Base-by-base conservation (phyloP, 2,113 vertebrate genomes). In the Hylia prasina region DNA sequence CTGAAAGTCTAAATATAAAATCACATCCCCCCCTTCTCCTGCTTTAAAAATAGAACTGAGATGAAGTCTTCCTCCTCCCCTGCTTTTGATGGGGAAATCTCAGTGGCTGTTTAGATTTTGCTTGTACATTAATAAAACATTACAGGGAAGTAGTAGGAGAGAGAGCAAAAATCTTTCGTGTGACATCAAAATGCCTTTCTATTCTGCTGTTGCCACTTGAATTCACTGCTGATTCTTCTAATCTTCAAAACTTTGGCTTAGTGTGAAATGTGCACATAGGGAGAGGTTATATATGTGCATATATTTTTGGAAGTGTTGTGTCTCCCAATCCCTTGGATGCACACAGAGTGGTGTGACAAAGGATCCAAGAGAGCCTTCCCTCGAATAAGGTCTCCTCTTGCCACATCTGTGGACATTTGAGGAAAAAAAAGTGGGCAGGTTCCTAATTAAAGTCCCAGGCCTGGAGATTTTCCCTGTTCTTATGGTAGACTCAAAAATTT, bases 71-170 rank as follows among this genome's bases (percentile, higher is more conserved):
- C 48, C 77, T 90, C 71, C 44, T 82, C 73, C 76, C 13, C 30
- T 81, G 45, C 23, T 69, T 87, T 94, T 91, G 85, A 84, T 81
- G 58, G 53, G 64, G 66, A 92, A 96, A 70, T 91, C 94, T 96
- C 33, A 2, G 54, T 93, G 85, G 69, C 57, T 96, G 92, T 93
- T 96, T 94, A 96, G 92, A 80, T 92, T 90, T 95, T 87, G 39
- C 64, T 90, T 92, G 42, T 73, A 56, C 24, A 75, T 97, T 96
- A 97, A 96, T 95, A 96, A 97, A 96, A 94, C 82, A 93, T 97
- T 94, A 87, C 65, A 90, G 35, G 76, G 76, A 95, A 94, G 89
- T 90, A 94, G 87, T 90, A 87, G 71, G 45, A 90, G 75, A 95
- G 37, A 93, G 79, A 95, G 77, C 56, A 91, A 94, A 96, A 96